phyloP scores from a whole-genome alignment of 2,113 vertebrate genomes.

The Ailuropoda melanoleuca region DNA sequence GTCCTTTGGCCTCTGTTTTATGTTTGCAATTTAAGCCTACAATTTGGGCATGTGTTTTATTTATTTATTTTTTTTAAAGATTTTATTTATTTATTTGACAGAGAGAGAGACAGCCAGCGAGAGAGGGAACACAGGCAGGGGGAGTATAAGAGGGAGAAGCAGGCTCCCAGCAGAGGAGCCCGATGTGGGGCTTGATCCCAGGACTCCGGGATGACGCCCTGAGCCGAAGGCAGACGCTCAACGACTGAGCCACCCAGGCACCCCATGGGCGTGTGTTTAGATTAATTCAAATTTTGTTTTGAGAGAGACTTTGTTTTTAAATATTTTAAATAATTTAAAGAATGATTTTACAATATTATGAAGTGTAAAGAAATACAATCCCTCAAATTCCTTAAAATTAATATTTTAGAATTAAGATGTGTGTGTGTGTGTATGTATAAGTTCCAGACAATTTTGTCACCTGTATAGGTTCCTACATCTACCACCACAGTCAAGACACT shows the following conservation, averaged over 20 bases:
- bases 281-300: constrained; percentile 56
- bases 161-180: too few relatives aligned
- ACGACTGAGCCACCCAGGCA: too few relatives aligned
- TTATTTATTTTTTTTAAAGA: too few relatives aligned
- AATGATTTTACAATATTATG: constrained; percentile 26
- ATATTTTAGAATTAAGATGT: neutral
- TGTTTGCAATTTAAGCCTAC: constrained; percentile 42
- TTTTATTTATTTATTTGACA: too few relatives aligned
- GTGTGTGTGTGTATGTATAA: neutral
- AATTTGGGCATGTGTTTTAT: constrained; percentile 36
- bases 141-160: too few relatives aligned
- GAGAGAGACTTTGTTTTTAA: constrained; percentile 37
- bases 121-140: too few relatives aligned
- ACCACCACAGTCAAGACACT: neutral
- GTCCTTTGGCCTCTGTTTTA: constrained; percentile 18
- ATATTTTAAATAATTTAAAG: constrained; percentile 35
- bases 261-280: neutral
- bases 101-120: too few relatives aligned
- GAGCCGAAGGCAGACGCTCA: too few relatives aligned
- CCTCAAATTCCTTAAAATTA: neutral
- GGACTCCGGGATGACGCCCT: too few relatives aligned
- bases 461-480: neutral
- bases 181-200: too few relatives aligned
- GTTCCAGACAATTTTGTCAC: neutral
- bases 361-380: neutral